Evolutionary conservation across 1,140 invertebrate genomes (phyloP), one percentile per base, ranked within the genome.

Genomic region (Ceratina japonica): DNA sequence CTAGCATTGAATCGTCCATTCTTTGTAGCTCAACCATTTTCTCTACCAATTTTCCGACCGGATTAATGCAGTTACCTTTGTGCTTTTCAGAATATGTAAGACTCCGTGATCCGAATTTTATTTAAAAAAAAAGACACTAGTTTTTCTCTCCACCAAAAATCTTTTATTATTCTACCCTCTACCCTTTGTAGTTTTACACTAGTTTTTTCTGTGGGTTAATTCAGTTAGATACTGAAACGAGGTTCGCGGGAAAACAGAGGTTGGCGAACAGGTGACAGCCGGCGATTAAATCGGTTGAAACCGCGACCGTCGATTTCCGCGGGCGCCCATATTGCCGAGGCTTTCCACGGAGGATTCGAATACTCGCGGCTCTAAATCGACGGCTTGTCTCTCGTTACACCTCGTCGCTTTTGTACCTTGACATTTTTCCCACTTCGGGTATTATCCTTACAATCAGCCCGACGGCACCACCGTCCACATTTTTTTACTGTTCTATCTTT

Each of bases 251-350:
- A 10, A 10, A 62, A 24, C 56, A 49, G 16, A 61, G 22, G 22
- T 22, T 22, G n/a, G 7, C 44, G n/a, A 64, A 74, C 27, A 65
- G n/a, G 20, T 63, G 31, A 3, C 51, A 20, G 12, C 3, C 5
- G 52, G 49, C 37, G 52, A 77, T 71, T 77, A 71, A 77, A 77
- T 71, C 49, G 58, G 49, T 27, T 44, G 49, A 71, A 71, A 77
- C 66, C 66, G 49, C 44, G 68, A 71, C 0, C 52, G 63, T 75
- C 63, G 63, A 75, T 75, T 75, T 66, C 52, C 63, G 37, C 63
- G 20, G 37, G 3, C 62, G 20, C 10, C 0, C 16, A n/a, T 12
- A 58, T 66, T 66, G 52, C 20, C n/a, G 15, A 10, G 0, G 0
- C 52, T 37, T 18, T 16, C 5, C 2, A 13, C 5, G 27, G 15